A percentile compares a stretch with the other conserved stretches of the same genome.
phyloP scores from a whole-genome alignment of 2,113 vertebrate genomes.

The Lepisosteus oculatus region DNA sequence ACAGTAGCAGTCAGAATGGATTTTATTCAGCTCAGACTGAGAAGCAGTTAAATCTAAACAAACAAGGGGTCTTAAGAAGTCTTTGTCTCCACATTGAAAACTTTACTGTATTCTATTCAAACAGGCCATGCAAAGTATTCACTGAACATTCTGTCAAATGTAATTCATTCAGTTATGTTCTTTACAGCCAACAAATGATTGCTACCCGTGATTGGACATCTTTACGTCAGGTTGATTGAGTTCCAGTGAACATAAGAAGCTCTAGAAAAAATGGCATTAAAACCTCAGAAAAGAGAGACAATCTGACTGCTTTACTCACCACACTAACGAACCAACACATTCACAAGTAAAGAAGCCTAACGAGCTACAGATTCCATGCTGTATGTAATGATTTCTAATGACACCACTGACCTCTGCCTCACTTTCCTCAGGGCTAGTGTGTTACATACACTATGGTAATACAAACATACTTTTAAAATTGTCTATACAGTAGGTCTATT shows the following conservation, averaged over 20 bases:
- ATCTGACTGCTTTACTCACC: background rate
- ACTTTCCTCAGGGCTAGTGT: no score
- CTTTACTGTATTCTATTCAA: no score
- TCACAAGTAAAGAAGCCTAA: background rate
- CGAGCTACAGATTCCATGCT: background rate
- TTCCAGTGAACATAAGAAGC: background rate
- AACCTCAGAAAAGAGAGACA: background rate
- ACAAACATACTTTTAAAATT: no score
- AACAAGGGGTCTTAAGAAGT: no score
- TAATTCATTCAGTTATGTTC: constrained; percentile 1
- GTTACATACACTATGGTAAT: no score
- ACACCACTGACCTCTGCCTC: background rate
- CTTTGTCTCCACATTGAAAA: no score
- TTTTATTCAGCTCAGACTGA: no score
- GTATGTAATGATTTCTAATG: background rate
- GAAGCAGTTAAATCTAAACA: no score
- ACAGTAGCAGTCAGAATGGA: no score
- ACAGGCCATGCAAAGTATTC: no score
- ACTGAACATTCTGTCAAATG: background rate
- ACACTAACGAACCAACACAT: background rate
- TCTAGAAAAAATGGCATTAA: background rate
- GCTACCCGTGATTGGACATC: background rate
- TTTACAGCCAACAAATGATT: background rate
- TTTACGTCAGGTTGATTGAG: no score
- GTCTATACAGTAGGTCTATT: no score